Conservation (phyloP, 1,140 invertebrate species). For the Bicyclus anynana region DNA sequence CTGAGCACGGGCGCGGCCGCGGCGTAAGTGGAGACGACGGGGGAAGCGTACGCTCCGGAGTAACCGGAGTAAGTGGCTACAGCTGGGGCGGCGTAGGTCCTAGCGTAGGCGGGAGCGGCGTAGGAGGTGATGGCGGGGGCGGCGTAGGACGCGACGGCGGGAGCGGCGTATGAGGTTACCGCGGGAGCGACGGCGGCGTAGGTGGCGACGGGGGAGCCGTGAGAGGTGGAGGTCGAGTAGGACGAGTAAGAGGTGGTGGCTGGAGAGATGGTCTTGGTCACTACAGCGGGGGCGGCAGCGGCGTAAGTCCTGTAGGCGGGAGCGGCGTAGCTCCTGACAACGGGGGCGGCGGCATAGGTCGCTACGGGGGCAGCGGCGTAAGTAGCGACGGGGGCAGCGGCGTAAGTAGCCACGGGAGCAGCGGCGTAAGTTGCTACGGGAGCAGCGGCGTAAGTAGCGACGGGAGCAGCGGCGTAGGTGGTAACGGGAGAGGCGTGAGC, state of each 20-base stretch:
- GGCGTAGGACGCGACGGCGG: constrained; percentile 29
- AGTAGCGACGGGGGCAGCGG: constrained; percentile 26
- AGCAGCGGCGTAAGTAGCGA: constrained; percentile 35
- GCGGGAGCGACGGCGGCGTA: constrained; percentile 39
- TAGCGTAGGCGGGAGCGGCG: constrained; percentile 30
- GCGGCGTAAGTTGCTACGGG: constrained; percentile 28
- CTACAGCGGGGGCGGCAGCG: constrained; percentile 27
- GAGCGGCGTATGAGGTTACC: constrained; percentile 25
- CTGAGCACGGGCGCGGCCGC: constrained; percentile 35
- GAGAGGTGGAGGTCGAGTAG: constrained; percentile 45
- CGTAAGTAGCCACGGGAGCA: constrained; percentile 23
- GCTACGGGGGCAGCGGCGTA: constrained; percentile 30
- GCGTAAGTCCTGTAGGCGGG: constrained; percentile 31
- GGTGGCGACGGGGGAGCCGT: constrained; percentile 36
- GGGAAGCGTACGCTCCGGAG: constrained; percentile 1
- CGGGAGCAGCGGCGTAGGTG: constrained; percentile 33
- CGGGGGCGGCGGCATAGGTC: constrained; percentile 27
- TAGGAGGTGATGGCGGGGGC: constrained; percentile 29
- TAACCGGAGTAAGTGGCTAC: constrained; percentile 28
- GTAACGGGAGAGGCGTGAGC: constrained; percentile 34
- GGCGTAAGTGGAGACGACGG: constrained; percentile 29
- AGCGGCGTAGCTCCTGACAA: constrained; percentile 23
- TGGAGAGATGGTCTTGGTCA: constrained; percentile 41
- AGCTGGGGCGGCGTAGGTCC: constrained; percentile 29
- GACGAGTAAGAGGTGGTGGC: constrained; percentile 42